These are phyloP conservation scores for Sprattus sprattus DNA, from an alignment of 2,113 vertebrate species.

Conservation along the genomic window DNA sequence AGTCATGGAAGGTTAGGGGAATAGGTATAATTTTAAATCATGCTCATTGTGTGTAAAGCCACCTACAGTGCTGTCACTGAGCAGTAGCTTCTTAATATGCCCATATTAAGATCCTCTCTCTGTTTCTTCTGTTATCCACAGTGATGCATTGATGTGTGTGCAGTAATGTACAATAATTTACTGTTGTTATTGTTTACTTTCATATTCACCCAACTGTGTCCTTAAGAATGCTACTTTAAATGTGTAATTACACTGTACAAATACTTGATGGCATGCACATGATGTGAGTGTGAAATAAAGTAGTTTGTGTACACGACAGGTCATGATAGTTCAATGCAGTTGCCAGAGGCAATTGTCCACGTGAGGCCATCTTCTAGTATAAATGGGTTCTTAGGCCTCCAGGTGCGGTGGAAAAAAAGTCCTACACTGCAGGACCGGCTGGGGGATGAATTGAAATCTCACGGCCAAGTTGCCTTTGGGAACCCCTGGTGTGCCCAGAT, in stretches of 20 bases:
- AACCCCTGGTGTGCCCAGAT: conserved; percentile 10
- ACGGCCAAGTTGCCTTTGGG: background rate
- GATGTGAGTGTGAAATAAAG: background rate
- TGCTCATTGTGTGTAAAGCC: too few species aligned
- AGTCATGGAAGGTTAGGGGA: too few species aligned
- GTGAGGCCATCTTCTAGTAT: background rate
- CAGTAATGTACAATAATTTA: too few species aligned
- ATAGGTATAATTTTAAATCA: too few species aligned
- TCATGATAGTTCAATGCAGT: background rate
- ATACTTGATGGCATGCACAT: background rate
- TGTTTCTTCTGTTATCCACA: too few species aligned
- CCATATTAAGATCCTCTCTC: too few species aligned
- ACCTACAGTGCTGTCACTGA: too few species aligned
- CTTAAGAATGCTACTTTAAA: too few species aligned
- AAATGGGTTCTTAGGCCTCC: background rate
- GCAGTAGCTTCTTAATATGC: too few species aligned
- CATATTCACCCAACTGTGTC: background rate
- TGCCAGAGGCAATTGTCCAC: background rate
- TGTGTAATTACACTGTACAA: background rate
- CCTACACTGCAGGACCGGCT: background rate
- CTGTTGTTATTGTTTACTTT: background rate
- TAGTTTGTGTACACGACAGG: too few species aligned
- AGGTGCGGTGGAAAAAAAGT: background rate
- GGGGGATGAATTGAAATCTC: background rate
- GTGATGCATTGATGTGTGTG: too few species aligned